A percentile compares a stretch with the other conserved stretches of the same genome.
Conservation (phyloP, 2,888 invertebrate species). For the Cerastis leucographa region DNA sequence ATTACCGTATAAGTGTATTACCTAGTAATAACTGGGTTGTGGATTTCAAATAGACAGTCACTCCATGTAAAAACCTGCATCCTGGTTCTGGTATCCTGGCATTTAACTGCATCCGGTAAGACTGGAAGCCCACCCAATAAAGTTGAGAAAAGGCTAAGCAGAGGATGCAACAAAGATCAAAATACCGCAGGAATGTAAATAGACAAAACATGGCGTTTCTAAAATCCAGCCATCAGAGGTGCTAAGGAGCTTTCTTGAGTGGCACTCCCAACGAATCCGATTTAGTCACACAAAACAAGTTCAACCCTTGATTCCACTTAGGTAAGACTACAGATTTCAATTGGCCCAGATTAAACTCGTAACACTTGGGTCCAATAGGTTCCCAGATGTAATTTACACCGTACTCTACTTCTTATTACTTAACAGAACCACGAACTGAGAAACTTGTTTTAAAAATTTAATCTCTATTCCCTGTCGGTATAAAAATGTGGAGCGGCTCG, state of each 20-base stretch:
- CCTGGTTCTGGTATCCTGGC: no score
- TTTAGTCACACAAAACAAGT: constrained; percentile 24
- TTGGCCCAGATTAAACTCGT: constrained; percentile 46
- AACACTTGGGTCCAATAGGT: constrained; percentile 43
- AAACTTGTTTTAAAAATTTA: constrained; percentile 52
- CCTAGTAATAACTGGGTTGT: no score
- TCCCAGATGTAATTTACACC: constrained; percentile 41
- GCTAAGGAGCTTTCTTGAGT: constrained; percentile 1
- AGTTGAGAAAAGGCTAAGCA: no score
- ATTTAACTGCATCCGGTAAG: no score
- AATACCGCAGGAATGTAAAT: background rate
- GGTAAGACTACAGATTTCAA: constrained; percentile 38
- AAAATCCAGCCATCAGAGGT: background rate
- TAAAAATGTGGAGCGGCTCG: constrained; percentile 49
- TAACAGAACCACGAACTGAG: constrained; percentile 20
- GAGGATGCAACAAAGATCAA: background rate
- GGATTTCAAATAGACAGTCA: no score
- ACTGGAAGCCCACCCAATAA: no score
- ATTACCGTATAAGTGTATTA: no score
- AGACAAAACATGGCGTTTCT: background rate
- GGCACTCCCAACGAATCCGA: constrained; percentile 6
- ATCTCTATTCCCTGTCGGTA: constrained; percentile 29
- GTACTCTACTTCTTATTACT: constrained; percentile 37
- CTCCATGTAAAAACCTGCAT: no score
- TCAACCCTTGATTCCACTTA: constrained; percentile 24